A percentile compares a stretch with the other conserved stretches of the same genome.
Evolutionary conservation across 2,797 vertebrate species (phyloP).

Genomic region (Novumbra hubbsi): DNA sequence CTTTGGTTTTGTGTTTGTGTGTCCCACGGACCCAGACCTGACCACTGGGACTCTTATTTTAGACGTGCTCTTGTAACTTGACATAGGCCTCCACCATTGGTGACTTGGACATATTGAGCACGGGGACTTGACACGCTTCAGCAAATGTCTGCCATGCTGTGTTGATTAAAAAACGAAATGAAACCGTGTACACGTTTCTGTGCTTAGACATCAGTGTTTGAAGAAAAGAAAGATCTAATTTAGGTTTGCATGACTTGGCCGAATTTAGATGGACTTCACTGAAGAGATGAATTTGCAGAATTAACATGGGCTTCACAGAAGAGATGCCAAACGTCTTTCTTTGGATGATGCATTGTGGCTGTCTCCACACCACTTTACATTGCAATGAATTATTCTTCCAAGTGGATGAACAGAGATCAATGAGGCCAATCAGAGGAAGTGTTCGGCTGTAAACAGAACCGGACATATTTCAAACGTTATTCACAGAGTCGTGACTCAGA

Average conservation of each 20-base stretch:
- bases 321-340: background rate
- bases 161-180: background rate
- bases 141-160: background rate
- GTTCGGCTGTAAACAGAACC: background rate
- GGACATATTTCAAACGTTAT: background rate
- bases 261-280: background rate
- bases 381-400: background rate
- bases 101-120: too few species aligned
- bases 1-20: too few species aligned
- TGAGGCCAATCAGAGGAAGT: background rate
- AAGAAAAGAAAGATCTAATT: background rate
- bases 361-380: background rate
- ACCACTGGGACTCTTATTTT: too few species aligned
- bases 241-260: background rate
- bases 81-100: too few species aligned
- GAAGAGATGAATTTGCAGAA: background rate
- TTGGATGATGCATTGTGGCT: background rate
- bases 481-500: background rate
- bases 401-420: background rate
- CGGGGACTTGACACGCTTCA: too few species aligned
- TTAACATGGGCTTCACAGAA: background rate
- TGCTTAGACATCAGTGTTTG: too few species aligned
- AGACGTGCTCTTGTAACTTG: too few species aligned
- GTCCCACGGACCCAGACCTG: too few species aligned
- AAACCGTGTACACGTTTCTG: background rate